Base-by-base conservation (phyloP, 2,797 vertebrate genomes). In the Dipus sagitta region DNA sequence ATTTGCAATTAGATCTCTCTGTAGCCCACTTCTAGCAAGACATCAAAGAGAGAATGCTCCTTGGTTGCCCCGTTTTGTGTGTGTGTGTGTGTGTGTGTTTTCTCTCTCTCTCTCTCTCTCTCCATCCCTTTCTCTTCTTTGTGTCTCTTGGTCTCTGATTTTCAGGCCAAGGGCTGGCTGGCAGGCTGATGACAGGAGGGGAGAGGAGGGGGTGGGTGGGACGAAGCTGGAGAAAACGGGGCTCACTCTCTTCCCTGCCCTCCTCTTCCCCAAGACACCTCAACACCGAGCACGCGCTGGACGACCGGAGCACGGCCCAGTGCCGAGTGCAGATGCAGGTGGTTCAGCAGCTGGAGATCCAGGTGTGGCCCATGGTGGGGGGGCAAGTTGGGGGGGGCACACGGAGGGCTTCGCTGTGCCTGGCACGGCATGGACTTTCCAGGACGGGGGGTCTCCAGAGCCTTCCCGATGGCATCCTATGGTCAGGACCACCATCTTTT, bases 271-370 rank as follows among this genome's bases (percentile, higher is more conserved):
- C 38, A 95, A 99, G 99, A 98, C 99, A 99, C 99, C 99, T 99
- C 98, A 99, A 99, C 98, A 99, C 98, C 32, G 99, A 99, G 97
- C 99, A 99, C 24, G 99, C 99, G 97, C 99, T 99, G 95, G 99
- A 99, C 28, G 99, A 99, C 98, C 99, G 99, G 97, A 99, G 99
- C 98, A 99, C 99, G 2, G 99, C 99, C 94, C 99, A 99, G 98
- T 99, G 99, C 98, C 98, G 99, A 97, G 99, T 99, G 94, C 99
- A 99, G 98, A 99, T 99, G 99, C 99, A 99, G 98, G 99, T 99
- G 98, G 99, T 99, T 90, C 99, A 99, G 97, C 99, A 99, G 98
- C 98, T 99, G 98, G 99, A 99, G 98, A 99, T 99, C 98, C 99
- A 99, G 99, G 99, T 99, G 94, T 42, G 93, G 42, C 68, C 85